Percentiles rank a stretch among this genome's conserved stretches.
phyloP scores from a whole-genome alignment of 2,113 vertebrate species.

The Rhodinocichla rosea region DNA sequence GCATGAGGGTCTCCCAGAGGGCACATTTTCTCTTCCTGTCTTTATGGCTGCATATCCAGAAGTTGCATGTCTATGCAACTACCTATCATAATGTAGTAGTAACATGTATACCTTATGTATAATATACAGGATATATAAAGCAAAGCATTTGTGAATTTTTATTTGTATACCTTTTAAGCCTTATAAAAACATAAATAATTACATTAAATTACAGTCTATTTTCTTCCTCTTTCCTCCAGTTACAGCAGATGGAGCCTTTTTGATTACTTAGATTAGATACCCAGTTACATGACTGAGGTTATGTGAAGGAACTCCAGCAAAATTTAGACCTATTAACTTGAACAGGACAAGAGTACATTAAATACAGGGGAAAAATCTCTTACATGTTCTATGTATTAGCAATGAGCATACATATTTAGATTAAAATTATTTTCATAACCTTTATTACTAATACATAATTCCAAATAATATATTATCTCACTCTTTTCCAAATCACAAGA shows the following conservation, averaged over 20 bases:
- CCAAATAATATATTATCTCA: not conserved
- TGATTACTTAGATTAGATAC: not conserved
- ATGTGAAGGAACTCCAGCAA: not conserved
- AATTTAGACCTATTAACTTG: not conserved
- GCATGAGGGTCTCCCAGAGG: not conserved
- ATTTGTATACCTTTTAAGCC: not conserved
- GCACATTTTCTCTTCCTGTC: not conserved
- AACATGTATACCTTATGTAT: not conserved
- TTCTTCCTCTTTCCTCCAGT: not conserved
- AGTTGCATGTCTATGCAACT: not conserved
- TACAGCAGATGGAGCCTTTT: not conserved
- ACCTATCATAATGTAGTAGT: not conserved
- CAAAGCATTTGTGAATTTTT: not conserved
- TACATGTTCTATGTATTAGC: not conserved
- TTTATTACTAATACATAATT: not conserved
- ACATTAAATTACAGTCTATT: not conserved
- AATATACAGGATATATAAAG: not conserved
- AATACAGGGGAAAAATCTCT: not conserved
- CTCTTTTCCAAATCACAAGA: not conserved
- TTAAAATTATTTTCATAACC: not conserved
- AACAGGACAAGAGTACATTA: not conserved
- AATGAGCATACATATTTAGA: not conserved
- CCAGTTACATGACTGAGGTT: not conserved
- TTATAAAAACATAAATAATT: not conserved
- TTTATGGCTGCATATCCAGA: not conserved